Evolutionary conservation across 2,888 invertebrate species (phyloP), one percentile per base, ranked within the genome.

Genomic region (Fragum sueziense): DNA sequence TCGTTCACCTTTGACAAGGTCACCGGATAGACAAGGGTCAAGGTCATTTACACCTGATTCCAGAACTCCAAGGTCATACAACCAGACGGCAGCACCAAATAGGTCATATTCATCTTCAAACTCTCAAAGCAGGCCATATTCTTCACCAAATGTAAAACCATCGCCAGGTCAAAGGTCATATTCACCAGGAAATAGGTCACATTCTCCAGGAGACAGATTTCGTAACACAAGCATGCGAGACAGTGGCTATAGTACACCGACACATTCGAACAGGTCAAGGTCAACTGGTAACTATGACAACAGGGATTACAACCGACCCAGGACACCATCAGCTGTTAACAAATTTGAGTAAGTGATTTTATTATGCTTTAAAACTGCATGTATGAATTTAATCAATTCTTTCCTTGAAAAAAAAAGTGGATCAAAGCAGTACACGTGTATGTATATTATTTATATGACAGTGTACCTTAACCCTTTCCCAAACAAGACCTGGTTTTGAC

Each of bases 231-330:
- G 62, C 41, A 68, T 68, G 52, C 73, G 76, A 37, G 84, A 84
- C 59, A 84, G 84, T 69, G 84, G 84, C 25, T 84, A 84, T 72
- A 84, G 81, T 57, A 84, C 80, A 33, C 84, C 84, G 33, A 84
- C 81, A 7, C 73, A 79, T 33, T 61, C 59, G 25, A 4, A 51
- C 17, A 52, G 77, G n/a, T 62, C 41, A 52, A 41, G 79, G 27
- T 27, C 59, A 9, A 20, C 59, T 22, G 34, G 61, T 47, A 41
- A 20, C 54, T 59, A 71, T 62, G 77, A 76, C 67, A 76, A 74
- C 61, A 70, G 74, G 54, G 81, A 78, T 51, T 75, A 78, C 70
- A 75, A 41, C 51, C 71, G 75, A 62, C 78, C 81, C 34, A 72
- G 76, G 41, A 79, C 82, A 9, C 78, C 81, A 31, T 37, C 75